Base-by-base conservation (phyloP, 1,140 invertebrate genomes). In the Diabrotica undecimpunctata region DNA sequence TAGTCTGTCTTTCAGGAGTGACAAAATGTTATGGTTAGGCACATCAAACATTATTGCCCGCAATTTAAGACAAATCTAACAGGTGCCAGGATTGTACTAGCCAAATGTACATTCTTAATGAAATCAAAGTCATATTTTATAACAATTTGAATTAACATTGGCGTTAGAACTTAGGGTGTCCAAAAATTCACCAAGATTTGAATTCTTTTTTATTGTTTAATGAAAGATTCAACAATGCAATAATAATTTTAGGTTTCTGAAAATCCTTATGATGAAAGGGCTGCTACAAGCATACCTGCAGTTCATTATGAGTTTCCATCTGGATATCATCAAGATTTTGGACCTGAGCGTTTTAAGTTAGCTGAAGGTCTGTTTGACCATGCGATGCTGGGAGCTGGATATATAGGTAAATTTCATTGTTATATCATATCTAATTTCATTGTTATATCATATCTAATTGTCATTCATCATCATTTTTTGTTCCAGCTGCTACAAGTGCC, bases 231-330 rank as follows among this genome's bases (percentile, higher is more conserved):
- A 25, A 25, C 25, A 1, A 25, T 25, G 4, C 25, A 25, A 25
- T 25, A 25, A 25, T 25, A 25, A 25, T 25, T 25, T 25, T 77
- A 87, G 80, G 89, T 97, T 10, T 88, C 90, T n/a, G 94, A 96
- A 75, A 83, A 86, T 25, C 90, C 90, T 0, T 94, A 89, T 77
- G 93, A 95, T 74, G 90, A 94, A 76, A 86, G 94, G 13, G 78
- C 85, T 10, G 91, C 91, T 0, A 87, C 91, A 7, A 86, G 88
- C 59, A 89, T 96, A 72, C 96, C 95, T 0, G 88, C 90, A 46
- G 85, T 90, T 36, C 91, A 92, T 77, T 97, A 95, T 80, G 94
- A 97, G 81, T 96, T 98, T 79, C 95, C 95, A 0, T 94, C 92
- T 75, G 95, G 95, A 0, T 97, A 93, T 78, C 94, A 96, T 79